phyloP scores from a whole-genome alignment of 1,140 invertebrate species.

The Eupeodes corollae region DNA sequence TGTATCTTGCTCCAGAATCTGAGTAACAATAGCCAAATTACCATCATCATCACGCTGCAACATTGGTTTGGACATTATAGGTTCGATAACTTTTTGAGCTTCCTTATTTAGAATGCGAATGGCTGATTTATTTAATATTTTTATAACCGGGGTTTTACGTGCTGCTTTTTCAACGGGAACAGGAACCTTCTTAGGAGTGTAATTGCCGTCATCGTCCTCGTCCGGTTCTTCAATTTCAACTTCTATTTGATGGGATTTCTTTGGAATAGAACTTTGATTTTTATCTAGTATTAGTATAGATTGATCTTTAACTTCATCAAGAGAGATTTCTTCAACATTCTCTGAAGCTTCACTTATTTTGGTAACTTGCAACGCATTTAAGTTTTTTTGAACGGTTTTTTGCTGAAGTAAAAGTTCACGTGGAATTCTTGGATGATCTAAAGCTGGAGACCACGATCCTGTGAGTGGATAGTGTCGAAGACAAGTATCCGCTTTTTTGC shows the following conservation, averaged over 20 bases:
- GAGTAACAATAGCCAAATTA: slow-evolving; percentile 31
- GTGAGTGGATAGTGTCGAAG: slow-evolving; percentile 53
- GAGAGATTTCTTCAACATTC: not conserved
- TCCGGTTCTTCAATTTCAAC: slow-evolving; percentile 14
- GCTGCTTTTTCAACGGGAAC: not conserved
- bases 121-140: slow-evolving; percentile 28
- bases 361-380: slow-evolving; percentile 4
- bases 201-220: not conserved
- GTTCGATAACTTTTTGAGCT: slow-evolving; percentile 13
- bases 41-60: slow-evolving; percentile 23
- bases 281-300: slow-evolving; percentile 5
- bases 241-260: not conserved
- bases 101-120: slow-evolving; percentile 30
- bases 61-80: slow-evolving; percentile 19
- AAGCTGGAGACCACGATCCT: slow-evolving; percentile 46
- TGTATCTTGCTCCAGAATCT: slow-evolving; percentile 20
- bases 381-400: not conserved
- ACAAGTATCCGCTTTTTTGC: slow-evolving; percentile 57
- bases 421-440: slow-evolving; percentile 36
- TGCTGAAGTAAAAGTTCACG: slow-evolving; percentile 10
- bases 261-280: not conserved
- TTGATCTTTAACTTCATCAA: not conserved
- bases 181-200: not conserved
- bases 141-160: slow-evolving; percentile 12
- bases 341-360: not conserved